phyloP scores from a whole-genome alignment of 2,888 invertebrate species.

The Caradrina clavipalpis region DNA sequence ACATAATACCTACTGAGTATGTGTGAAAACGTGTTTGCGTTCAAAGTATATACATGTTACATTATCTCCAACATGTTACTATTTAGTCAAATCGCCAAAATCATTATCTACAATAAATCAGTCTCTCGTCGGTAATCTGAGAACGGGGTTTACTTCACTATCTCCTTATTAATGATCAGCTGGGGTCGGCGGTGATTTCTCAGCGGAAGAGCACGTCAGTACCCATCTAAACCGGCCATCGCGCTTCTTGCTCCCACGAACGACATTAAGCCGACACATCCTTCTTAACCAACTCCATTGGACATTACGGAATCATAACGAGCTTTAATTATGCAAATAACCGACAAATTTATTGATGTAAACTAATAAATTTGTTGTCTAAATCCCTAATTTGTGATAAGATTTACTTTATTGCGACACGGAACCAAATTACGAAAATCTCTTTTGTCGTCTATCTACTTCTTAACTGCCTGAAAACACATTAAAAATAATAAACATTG shows the following conservation, averaged over 20 bases:
- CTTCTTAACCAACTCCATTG: slow-evolving; percentile 63
- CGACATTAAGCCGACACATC: slow-evolving; percentile 68
- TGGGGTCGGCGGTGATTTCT: slow-evolving; percentile 47
- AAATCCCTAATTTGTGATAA: slow-evolving; percentile 50
- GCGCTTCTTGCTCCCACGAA: slow-evolving; percentile 54
- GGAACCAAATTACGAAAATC: slow-evolving; percentile 28
- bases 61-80: slow-evolving; percentile 15
- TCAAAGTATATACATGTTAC: background rate
- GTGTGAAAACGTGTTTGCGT: no score
- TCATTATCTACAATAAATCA: slow-evolving; percentile 47
- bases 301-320: slow-evolving; percentile 56
- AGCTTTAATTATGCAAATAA: slow-evolving; percentile 58
- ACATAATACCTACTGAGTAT: no score
- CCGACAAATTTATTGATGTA: slow-evolving; percentile 51
- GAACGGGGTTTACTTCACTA: slow-evolving; percentile 38
- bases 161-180: slow-evolving; percentile 50
- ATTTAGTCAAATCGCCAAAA: slow-evolving; percentile 14
- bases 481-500: slow-evolving; percentile 15
- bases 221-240: slow-evolving; percentile 47
- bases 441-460: slow-evolving; percentile 12
- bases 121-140: slow-evolving; percentile 34
- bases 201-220: slow-evolving; percentile 53
- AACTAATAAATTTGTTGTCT: slow-evolving; percentile 43
- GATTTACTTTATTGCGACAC: slow-evolving; percentile 40
- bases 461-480: slow-evolving; percentile 9